phyloP scores from a whole-genome alignment of 2,888 invertebrate genomes.

The Xestia sexstrigata region DNA sequence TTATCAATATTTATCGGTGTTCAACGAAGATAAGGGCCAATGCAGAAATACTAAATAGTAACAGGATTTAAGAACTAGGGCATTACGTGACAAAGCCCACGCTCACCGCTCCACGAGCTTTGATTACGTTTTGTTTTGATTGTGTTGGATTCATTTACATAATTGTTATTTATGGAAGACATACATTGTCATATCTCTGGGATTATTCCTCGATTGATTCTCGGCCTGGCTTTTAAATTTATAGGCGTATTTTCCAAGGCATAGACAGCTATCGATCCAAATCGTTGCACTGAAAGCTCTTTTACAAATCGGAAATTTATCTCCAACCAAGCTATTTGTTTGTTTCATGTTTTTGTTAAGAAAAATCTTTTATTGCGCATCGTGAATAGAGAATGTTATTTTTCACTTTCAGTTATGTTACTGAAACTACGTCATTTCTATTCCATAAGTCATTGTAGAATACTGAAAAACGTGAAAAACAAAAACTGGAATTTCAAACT shows the following conservation, averaged over 20 bases:
- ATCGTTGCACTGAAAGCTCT: not conserved
- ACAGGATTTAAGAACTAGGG: conserved; percentile 48
- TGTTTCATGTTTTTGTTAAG: conserved; percentile 5
- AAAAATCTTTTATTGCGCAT: not conserved
- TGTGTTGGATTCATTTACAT: not conserved
- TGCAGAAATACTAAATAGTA: conserved; percentile 60
- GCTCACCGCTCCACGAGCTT: conserved; percentile 34
- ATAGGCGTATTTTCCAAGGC: not conserved
- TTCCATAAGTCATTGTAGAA: conserved; percentile 16
- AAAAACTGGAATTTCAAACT: not conserved
- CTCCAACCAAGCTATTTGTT: conserved; percentile 20
- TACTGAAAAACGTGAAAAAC: not conserved
- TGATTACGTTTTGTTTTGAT: conserved; percentile 8
- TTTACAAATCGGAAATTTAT: not conserved
- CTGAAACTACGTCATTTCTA: conserved; percentile 5
- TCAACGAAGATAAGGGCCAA: conserved; percentile 54
- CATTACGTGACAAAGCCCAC: conserved; percentile 67
- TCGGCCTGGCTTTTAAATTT: not conserved
- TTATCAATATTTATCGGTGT: conserved; percentile 59
- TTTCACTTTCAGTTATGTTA: conserved; percentile 10
- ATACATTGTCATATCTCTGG: not conserved
- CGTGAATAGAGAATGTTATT: conserved; percentile 6
- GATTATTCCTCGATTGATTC: not conserved
- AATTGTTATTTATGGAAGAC: conserved; percentile 7
- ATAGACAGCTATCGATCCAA: not conserved